Percentiles rank a stretch among this genome's conserved stretches.
Evolutionary conservation across 2,888 invertebrate genomes (phyloP).

Genomic region (Drosophila limbata): DNA sequence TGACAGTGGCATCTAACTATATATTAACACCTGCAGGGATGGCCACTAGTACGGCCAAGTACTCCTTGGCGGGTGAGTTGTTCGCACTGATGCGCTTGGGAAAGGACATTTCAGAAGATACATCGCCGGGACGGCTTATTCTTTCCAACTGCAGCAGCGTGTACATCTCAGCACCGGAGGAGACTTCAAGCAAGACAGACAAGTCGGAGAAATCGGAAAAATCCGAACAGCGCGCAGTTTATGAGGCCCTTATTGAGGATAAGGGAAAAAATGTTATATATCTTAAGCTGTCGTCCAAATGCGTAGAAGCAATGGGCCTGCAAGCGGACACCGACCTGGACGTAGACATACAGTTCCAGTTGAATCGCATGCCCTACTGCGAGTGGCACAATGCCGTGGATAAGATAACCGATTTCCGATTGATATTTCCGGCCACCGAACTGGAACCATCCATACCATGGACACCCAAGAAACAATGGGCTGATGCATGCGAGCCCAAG

Average conservation of each 20-base stretch:
- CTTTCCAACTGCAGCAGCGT: slow-evolving; percentile 91
- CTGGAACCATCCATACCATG: slow-evolving; percentile 89
- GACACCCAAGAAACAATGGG: slow-evolving; percentile 90
- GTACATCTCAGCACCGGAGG: slow-evolving; percentile 86
- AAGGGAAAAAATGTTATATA: slow-evolving; percentile 93
- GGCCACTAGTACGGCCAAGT: slow-evolving; percentile 90
- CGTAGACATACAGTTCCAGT: slow-evolving; percentile 92
- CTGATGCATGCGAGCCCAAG: slow-evolving; percentile 87
- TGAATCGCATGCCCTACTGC: slow-evolving; percentile 92
- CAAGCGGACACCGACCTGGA: slow-evolving; percentile 88
- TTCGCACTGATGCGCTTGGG: slow-evolving; percentile 90
- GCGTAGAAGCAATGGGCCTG: slow-evolving; percentile 88
- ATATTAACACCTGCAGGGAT: slow-evolving; percentile 89
- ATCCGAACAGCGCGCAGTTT: slow-evolving; percentile 86
- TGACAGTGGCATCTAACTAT: slow-evolving; percentile 89
- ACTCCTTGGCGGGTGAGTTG: slow-evolving; percentile 90
- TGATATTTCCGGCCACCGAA: slow-evolving; percentile 90
- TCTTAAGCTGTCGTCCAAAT: slow-evolving; percentile 89
- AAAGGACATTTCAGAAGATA: slow-evolving; percentile 92
- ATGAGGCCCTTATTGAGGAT: slow-evolving; percentile 92
- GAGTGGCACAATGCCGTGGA: slow-evolving; percentile 94
- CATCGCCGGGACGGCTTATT: slow-evolving; percentile 92
- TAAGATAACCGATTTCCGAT: slow-evolving; percentile 89
- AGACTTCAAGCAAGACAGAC: slow-evolving; percentile 55
- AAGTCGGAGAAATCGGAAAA: slow-evolving; percentile 46